Conservation (phyloP, 2,888 invertebrate species). For the Drosophila lutescens region DNA sequence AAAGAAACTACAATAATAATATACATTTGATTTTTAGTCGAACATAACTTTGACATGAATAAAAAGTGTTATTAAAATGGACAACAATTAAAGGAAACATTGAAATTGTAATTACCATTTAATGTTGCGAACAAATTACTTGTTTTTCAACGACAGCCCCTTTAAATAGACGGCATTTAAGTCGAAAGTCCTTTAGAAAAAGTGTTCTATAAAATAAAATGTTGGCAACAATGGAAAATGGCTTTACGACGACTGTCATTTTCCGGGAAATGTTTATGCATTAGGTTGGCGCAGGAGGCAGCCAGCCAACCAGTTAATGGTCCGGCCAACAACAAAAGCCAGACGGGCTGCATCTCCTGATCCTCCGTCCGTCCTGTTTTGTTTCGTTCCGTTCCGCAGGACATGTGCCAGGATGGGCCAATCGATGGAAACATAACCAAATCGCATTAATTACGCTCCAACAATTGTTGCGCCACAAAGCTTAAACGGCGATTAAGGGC, state of each 20-base stretch:
- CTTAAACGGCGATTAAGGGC: conserved; percentile 57
- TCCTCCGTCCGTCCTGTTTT: neutral
- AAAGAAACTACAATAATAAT: neutral
- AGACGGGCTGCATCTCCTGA: conserved; percentile 13
- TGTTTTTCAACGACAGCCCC: neutral
- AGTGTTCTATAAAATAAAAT: conserved; percentile 1
- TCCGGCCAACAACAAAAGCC: conserved; percentile 17
- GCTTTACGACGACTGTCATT: conserved; percentile 20
- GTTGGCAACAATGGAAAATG: conserved; percentile 8
- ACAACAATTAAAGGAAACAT: neutral
- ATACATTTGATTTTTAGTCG: neutral
- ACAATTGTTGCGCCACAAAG: conserved; percentile 78
- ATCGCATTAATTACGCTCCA: conserved; percentile 78
- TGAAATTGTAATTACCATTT: conserved; percentile 15
- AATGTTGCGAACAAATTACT: conserved; percentile 6
- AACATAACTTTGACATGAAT: neutral
- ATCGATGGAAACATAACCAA: conserved; percentile 72
- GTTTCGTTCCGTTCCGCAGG: conserved; percentile 8
- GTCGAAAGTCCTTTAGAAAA: neutral
- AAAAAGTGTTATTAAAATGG: neutral
- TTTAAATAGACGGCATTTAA: conserved; percentile 1
- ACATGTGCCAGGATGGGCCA: conserved; percentile 42
- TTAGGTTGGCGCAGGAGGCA: conserved; percentile 40
- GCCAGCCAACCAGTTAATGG: conserved; percentile 35
- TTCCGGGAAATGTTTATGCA: conserved; percentile 41